Base-by-base conservation (phyloP, 1,140 invertebrate genomes). In the Drosophila yakuba region DNA sequence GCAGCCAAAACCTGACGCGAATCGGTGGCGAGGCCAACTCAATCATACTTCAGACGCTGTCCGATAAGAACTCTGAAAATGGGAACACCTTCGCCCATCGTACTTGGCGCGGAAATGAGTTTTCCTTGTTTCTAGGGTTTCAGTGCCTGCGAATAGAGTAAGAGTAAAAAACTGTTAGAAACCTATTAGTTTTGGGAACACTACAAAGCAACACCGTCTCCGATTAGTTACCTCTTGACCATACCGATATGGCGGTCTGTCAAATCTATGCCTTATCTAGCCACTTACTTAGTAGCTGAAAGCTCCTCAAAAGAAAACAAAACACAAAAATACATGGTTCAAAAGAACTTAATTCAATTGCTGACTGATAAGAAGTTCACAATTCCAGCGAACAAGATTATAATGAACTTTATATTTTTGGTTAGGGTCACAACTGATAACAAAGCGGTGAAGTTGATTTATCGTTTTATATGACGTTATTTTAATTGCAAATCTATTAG, bases 61-160 rank as follows among this genome's bases (percentile, higher is more conserved):
- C 66, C 71, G 66, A 83, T 84, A 84, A 76, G 55, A 61, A 55
- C 25, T 51, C 35, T 66, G 11, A n/a, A 56, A 38, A 15, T 48
- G 52, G 36, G 44, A 57, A 41, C 38, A 25, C 28, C 39, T 35
- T 35, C 43, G 44, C n/a, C 45, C 44, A 57, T 32, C 35, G 44
- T n/a, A 17, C 25, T 36, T 39, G 28, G 44, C 35, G 11, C 35
- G 20, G 36, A 41, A 41, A n/a, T 50, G 47, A 4, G 14, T 11
- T 56, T 51, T n/a, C 14, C 23, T 35, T 57, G 55, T 57, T 6
- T 43, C 17, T 23, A 4, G 4, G 15, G n/a, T 48, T 69, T 25
- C 47, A 54, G 72, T 74, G 38, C 15, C 71, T 74, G 72, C 5
- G 64, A 74, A 17, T 32, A 28, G 10, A n/a, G n/a, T n/a, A 25